These are phyloP conservation scores for Capromys pilorides DNA, from an alignment of 2,797 vertebrate species.

Conservation along the genomic window DNA sequence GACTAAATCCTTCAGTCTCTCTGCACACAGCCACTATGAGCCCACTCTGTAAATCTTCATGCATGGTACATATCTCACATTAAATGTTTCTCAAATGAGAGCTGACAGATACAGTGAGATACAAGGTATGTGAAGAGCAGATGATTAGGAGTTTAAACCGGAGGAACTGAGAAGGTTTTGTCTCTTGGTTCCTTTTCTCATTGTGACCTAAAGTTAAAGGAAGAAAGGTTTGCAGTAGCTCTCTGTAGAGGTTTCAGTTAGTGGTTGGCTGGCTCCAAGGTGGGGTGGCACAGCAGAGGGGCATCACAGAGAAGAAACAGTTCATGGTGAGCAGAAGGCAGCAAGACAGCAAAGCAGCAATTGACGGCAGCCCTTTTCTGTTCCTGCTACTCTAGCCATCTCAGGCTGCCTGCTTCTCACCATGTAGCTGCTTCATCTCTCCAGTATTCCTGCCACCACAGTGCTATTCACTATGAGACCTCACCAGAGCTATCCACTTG, in stretches of 20 bases:
- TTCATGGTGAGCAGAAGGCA: background rate
- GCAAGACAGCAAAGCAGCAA: background rate
- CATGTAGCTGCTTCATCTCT: rapidly evolving
- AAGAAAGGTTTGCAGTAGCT: background rate
- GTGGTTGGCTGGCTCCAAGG: background rate
- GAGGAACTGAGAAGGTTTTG: background rate
- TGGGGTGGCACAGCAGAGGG: background rate
- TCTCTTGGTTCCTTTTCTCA: background rate
- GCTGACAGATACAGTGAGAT: background rate
- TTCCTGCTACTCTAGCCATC: background rate
- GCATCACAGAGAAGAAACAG: too few species aligned
- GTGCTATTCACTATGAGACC: background rate
- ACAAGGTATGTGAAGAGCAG: background rate
- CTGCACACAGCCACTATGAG: background rate
- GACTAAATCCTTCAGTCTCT: background rate
- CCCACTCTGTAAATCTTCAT: background rate
- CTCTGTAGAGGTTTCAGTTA: background rate
- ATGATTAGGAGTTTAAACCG: background rate
- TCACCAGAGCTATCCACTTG: background rate
- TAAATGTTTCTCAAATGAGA: background rate
- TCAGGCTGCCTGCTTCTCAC: background rate
- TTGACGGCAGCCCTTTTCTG: background rate
- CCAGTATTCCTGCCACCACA: background rate
- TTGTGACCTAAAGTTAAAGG: background rate
- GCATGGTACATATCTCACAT: background rate